phyloP scores from a whole-genome alignment of 1,140 invertebrate genomes.

The Pygmarrhopalites habei region DNA sequence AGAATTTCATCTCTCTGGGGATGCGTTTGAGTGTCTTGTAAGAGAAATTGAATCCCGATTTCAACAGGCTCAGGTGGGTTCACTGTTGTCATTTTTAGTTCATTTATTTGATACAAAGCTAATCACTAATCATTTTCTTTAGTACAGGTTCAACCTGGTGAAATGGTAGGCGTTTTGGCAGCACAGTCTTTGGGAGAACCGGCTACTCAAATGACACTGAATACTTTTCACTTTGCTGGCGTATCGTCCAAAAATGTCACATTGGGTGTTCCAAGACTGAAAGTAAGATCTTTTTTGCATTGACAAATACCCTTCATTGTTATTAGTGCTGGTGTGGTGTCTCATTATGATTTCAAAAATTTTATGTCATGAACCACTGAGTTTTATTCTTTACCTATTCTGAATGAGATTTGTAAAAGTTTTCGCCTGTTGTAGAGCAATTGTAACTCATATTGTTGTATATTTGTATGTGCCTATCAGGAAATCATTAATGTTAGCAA shows the following conservation, averaged over 20 bases:
- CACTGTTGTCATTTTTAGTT: neutral
- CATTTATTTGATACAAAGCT: neutral
- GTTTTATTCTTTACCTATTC: no score
- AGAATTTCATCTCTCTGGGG: neutral
- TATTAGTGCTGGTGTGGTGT: neutral
- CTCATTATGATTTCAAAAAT: neutral
- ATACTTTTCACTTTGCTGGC: slow-evolving; percentile 66
- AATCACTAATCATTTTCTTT: neutral
- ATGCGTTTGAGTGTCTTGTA: neutral
- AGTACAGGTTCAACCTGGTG: slow-evolving; percentile 6
- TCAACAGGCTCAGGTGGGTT: neutral
- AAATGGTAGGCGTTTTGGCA: slow-evolving; percentile 39
- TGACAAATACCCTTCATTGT: neutral
- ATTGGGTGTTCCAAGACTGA: slow-evolving; percentile 20
- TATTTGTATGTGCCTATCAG: no score
- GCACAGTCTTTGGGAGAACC: slow-evolving; percentile 62
- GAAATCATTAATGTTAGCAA: slow-evolving; percentile 99
- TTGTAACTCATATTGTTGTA: no score
- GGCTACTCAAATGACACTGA: slow-evolving; percentile 64
- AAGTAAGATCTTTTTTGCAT: slow-evolving; percentile 5
- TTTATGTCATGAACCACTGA: no score
- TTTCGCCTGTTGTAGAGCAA: no score
- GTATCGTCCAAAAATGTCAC: slow-evolving; percentile 47
- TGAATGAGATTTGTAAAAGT: no score
- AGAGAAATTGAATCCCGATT: neutral